Conservation (phyloP, 2,888 invertebrate species). For the Drosophila mimetica region DNA sequence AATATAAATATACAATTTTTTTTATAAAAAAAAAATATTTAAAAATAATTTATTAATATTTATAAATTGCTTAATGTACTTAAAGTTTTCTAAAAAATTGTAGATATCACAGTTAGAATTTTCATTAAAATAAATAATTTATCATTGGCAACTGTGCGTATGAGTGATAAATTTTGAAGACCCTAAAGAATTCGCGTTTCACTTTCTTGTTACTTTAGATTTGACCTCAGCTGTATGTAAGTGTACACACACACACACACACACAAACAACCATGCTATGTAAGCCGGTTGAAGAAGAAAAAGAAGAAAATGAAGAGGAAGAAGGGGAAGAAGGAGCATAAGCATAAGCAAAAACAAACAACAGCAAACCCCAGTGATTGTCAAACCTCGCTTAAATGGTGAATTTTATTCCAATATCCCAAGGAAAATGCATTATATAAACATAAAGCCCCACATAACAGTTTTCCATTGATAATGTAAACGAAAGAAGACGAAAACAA, state of each 20-base stretch:
- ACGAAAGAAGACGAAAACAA: slow-evolving; percentile 25
- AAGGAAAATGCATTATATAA: slow-evolving; percentile 25
- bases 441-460: not conserved
- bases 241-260: not conserved
- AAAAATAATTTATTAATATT: no score
- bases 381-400: slow-evolving; percentile 25
- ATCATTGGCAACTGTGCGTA: no score
- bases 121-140: no score
- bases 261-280: slow-evolving; percentile 10
- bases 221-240: not conserved
- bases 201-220: no score
- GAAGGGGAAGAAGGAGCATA: slow-evolving; percentile 16
- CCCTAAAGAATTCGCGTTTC: not conserved
- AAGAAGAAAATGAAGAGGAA: not conserved
- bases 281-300: slow-evolving; percentile 39
- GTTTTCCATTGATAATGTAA: slow-evolving; percentile 60
- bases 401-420: not conserved
- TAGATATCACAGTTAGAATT: no score
- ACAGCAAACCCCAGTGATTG: slow-evolving; percentile 9
- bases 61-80: no score
- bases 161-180: no score
- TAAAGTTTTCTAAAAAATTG: no score
- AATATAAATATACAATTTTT: no score
- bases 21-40: not conserved
- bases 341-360: slow-evolving; percentile 16